These are phyloP conservation scores for Drosophila yakuba DNA, from an alignment of 1,140 invertebrate genomes.

Conservation along the genomic window DNA sequence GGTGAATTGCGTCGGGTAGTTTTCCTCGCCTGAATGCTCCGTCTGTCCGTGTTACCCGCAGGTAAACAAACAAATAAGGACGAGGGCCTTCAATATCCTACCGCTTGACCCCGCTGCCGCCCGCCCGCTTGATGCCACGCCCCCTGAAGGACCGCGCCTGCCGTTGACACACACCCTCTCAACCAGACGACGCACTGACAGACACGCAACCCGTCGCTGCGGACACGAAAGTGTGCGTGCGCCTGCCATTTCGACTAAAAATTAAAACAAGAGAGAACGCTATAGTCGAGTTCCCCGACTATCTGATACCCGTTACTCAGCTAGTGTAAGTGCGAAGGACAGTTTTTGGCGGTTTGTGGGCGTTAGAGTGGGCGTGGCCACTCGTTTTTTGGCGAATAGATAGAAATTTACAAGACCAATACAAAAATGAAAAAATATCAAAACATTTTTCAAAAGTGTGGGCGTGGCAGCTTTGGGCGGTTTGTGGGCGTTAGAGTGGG, in stretches of 20 bases:
- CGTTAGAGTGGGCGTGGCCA: too few relatives aligned
- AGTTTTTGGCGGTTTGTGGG: too few relatives aligned
- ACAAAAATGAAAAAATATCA: too few relatives aligned
- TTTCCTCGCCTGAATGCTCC: conserved; percentile 36
- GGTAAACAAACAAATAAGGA: conserved; percentile 53
- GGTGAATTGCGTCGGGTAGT: conserved; percentile 6
- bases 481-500: too few relatives aligned
- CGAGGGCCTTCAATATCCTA: conserved; percentile 35
- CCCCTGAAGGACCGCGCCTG: conserved; percentile 35
- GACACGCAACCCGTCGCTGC: conserved; percentile 52
- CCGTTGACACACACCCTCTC: conserved; percentile 39
- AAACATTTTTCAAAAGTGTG: too few relatives aligned
- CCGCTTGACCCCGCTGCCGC: background rate
- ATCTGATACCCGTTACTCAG: too few relatives aligned
- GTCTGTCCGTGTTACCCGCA: conserved; percentile 48
- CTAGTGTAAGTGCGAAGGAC: too few relatives aligned
- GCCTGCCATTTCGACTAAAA: conserved; percentile 59
- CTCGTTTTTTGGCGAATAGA: too few relatives aligned
- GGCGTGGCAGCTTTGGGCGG: too few relatives aligned
- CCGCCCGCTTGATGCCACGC: background rate
- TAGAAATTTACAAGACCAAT: too few relatives aligned
- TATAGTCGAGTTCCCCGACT: too few relatives aligned
- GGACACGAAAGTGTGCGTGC: conserved; percentile 35
- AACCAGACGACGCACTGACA: conserved; percentile 25
- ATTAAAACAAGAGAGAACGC: too few relatives aligned